Percentiles rank a stretch among this genome's conserved stretches.
These are phyloP conservation scores for Sternarchorhynchus goeldii DNA, from an alignment of 2,797 vertebrate species.

Conservation along the genomic window DNA sequence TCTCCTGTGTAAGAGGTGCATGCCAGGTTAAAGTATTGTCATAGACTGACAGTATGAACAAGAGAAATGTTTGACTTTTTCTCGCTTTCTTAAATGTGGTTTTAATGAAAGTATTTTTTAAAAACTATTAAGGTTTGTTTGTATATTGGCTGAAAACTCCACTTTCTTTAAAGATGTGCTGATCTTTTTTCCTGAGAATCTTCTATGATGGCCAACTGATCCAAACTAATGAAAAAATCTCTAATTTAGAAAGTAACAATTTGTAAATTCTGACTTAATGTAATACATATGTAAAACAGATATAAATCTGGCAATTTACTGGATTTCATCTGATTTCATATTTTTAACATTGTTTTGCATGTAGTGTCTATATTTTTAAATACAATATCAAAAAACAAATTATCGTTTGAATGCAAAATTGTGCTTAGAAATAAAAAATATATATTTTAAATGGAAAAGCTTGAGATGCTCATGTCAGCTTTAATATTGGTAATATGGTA, in stretches of 20 bases:
- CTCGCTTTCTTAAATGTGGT: conserved; percentile 40
- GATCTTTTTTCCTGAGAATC: conserved; percentile 25
- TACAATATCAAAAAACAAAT: conserved; percentile 38
- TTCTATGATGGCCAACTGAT: conserved; percentile 1
- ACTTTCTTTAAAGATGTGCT: conserved; percentile 43
- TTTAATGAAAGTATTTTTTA: conserved; percentile 61
- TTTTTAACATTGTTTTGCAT: conserved; percentile 44
- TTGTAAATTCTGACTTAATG: background rate
- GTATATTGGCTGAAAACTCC: conserved; percentile 39
- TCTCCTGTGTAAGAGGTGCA: conserved; percentile 51
- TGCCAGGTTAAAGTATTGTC: conserved; percentile 51
- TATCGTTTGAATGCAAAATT: conserved; percentile 49
- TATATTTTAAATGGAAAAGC: conserved; percentile 36
- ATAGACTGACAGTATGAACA: conserved; percentile 50
- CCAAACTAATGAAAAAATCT: background rate
- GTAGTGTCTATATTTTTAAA: conserved; percentile 44
- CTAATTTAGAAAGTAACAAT: conserved; percentile 7
- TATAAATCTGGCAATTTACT: background rate
- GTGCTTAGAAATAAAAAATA: conserved; percentile 47
- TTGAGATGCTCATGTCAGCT: conserved; percentile 33
- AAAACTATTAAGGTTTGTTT: conserved; percentile 49
- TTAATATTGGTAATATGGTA: conserved; percentile 10
- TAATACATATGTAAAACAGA: background rate
- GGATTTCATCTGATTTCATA: conserved; percentile 18
- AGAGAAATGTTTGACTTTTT: conserved; percentile 49